phyloP scores from a whole-genome alignment of 2,797 vertebrate genomes.

The Poeciliopsis infans region DNA sequence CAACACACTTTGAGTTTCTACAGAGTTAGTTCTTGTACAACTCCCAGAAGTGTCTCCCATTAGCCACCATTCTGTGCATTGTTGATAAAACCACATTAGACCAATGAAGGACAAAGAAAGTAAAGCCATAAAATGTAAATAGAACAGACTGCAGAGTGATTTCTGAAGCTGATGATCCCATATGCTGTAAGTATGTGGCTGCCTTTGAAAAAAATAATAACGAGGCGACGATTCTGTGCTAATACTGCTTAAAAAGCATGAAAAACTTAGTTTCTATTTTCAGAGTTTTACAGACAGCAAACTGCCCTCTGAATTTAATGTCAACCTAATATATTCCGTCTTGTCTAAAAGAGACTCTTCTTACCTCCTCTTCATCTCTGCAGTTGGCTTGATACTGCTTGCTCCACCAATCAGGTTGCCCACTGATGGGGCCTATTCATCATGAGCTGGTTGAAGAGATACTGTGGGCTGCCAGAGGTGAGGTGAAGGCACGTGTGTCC shows the following conservation, averaged over 20 bases:
- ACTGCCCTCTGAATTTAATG: slow-evolving; percentile 39
- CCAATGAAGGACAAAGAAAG: slow-evolving; percentile 30
- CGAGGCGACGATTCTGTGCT: slow-evolving; percentile 11
- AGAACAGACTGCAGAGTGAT: slow-evolving; percentile 15
- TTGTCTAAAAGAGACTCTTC: slow-evolving; percentile 46
- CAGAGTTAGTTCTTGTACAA: slow-evolving; percentile 16
- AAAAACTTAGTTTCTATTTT: slow-evolving; percentile 18
- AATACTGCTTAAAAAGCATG: slow-evolving; percentile 14
- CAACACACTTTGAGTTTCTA: slow-evolving; percentile 7
- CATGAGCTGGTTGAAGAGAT: slow-evolving; percentile 65
- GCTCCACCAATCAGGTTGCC: slow-evolving; percentile 62
- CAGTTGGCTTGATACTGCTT: slow-evolving; percentile 45
- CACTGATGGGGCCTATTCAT: slow-evolving; percentile 72
- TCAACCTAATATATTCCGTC: slow-evolving; percentile 51
- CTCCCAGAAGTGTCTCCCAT: slow-evolving; percentile 21
- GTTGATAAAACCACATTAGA: slow-evolving; percentile 24
- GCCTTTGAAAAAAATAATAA: slow-evolving; percentile 17
- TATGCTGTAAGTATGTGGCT: background rate
- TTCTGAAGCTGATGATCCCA: slow-evolving; percentile 21
- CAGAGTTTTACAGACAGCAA: slow-evolving; percentile 18
- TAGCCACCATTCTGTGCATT: slow-evolving; percentile 19
- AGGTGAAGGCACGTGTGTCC: slow-evolving; percentile 53
- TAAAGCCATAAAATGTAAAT: slow-evolving; percentile 35
- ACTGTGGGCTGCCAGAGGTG: slow-evolving; percentile 56
- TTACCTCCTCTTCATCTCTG: slow-evolving; percentile 57